Percentiles rank a stretch among this genome's conserved stretches.
phyloP scores from a whole-genome alignment of 2,113 vertebrate species.

The Sinocyclocheilus anophthalmus region DNA sequence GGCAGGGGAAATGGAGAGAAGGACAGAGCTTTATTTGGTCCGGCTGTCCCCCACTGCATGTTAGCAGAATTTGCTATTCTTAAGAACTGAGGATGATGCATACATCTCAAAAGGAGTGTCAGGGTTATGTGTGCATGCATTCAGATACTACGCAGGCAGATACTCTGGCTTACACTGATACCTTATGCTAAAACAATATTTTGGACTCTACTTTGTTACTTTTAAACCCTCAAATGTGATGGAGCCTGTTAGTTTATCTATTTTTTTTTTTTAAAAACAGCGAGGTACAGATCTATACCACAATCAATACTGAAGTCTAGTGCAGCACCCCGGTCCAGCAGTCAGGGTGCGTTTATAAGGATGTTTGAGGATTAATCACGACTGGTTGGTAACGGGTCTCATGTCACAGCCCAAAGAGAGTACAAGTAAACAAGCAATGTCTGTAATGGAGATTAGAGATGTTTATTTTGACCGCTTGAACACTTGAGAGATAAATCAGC shows the following conservation, averaged over 20 bases:
- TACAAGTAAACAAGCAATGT: neutral
- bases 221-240: constrained; percentile 55
- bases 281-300: constrained; percentile 53
- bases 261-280: constrained; percentile 1
- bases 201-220: constrained; percentile 28
- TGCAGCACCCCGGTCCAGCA: neutral
- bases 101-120: neutral
- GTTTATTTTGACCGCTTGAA: neutral
- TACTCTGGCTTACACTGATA: neutral
- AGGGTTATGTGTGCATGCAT: neutral
- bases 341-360: neutral
- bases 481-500: neutral
- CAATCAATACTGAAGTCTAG: constrained; percentile 52
- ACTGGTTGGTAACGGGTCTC: neutral
- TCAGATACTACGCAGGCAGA: neutral
- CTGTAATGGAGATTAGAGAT: constrained; percentile 4
- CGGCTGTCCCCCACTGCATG: neutral
- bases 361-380: constrained; percentile 29
- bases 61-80: constrained; percentile 13
- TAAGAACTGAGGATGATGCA: neutral
- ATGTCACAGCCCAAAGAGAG: neutral
- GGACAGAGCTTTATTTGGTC: neutral
- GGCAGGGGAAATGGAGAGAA: constrained; percentile 14
- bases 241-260: constrained; percentile 49
- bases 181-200: neutral